Base-by-base conservation (phyloP, 2,113 vertebrate species). In the Hymenochirus boettgeri region DNA sequence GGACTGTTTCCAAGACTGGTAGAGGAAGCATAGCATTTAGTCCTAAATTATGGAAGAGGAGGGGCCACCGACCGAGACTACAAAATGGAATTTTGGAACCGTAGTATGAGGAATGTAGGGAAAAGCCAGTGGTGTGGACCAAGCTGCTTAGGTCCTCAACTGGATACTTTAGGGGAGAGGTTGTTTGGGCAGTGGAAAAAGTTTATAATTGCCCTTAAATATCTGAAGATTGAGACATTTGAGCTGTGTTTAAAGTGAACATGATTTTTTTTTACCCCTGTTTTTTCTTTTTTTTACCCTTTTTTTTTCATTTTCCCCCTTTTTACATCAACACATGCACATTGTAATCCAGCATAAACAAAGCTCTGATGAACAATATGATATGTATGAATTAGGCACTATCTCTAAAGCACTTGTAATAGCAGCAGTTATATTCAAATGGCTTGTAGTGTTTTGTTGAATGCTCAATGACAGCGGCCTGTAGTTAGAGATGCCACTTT, bases 371-470 rank as follows among this genome's bases (percentile, higher is more conserved):
- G 80, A 83, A 80, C 71, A 62, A 77, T 85, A 86, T 78, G 81
- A 80, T 81, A 82, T 76, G 82, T 79, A 82, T 88, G 86, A 81
- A 79, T 83, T 80, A 88, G 85, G 79, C 85, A 87, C 57, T 77
- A n/a, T 82, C 75, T 85, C 83, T 86, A 89, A 88, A 87, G 88
- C 85, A 86, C 83, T 88, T 89, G n/a, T 75, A 82, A 79, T 88
- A 90, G 88, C 88, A 88, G 88, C 88, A 87, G 77, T 76, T 79
- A 56, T 82, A 69, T 76, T 70, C 74, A 76, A 85, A 88, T 88
- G 85, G 85, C 85, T 60, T 88, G 82, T 86, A 82, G 82, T 47
- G 77, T 1, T 69, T 71, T 83, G 84, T 73, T 74, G 79, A 81
- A 86, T 82, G 23, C 27, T 18, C 17, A 80, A 75, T 75, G 75